Evolutionary conservation across 2,113 vertebrate genomes (phyloP).

Genomic region (Varanus komodoensis): DNA sequence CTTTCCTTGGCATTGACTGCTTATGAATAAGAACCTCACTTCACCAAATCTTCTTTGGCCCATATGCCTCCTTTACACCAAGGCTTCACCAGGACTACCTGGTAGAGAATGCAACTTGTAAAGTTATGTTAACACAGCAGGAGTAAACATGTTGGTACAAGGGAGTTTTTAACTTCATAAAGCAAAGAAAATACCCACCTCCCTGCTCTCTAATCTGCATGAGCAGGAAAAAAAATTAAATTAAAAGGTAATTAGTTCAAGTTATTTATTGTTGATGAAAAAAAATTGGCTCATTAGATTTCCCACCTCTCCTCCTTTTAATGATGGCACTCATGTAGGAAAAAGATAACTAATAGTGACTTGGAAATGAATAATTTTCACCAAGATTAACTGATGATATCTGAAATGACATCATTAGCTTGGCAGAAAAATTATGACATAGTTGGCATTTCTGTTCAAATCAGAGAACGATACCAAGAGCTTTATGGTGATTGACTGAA

Average conservation of each 20-base stretch:
- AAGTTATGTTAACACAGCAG: background rate
- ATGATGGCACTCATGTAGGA: background rate
- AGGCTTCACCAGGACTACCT: background rate
- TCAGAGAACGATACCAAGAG: background rate
- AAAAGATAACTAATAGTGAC: background rate
- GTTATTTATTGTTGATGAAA: constrained; percentile 19
- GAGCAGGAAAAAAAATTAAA: constrained; percentile 18
- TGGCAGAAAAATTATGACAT: background rate
- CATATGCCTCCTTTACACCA: background rate
- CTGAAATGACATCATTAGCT: constrained; percentile 14
- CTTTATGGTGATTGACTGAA: background rate
- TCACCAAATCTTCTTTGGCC: background rate
- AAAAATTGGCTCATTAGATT: background rate
- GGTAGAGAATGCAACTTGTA: background rate
- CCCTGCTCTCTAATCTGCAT: background rate
- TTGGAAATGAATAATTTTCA: constrained; percentile 14
- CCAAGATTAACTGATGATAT: constrained; percentile 22
- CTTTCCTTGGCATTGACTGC: background rate
- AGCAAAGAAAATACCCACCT: background rate
- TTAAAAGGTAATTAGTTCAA: constrained; percentile 15
- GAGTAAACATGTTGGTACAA: background rate
- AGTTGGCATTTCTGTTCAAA: background rate
- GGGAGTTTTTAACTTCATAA: constrained; percentile 3
- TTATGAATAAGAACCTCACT: constrained; percentile 8
- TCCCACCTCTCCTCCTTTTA: background rate